Conservation (phyloP, 2,113 vertebrate species). For the Hirundichthys speculiger region DNA sequence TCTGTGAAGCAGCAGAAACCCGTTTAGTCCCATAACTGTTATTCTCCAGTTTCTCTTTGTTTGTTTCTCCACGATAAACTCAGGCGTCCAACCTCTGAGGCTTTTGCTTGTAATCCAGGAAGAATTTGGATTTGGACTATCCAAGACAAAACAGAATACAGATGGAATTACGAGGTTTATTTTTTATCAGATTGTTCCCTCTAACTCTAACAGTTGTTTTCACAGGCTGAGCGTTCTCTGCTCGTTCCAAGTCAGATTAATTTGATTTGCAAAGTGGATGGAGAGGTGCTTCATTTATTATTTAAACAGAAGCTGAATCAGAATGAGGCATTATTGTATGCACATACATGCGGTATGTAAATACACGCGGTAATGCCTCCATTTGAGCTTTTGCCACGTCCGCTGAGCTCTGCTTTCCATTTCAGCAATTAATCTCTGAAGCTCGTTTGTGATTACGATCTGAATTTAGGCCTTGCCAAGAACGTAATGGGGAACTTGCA, state of each 20-base stretch:
- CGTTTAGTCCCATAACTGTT: background rate
- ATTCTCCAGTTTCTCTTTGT: background rate
- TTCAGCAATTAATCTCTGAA: background rate
- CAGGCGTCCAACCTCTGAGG: no score
- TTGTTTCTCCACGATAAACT: background rate
- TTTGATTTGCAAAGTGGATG: no score
- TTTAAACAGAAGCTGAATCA: background rate
- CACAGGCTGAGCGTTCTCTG: background rate
- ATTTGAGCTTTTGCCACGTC: background rate
- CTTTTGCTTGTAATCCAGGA: background rate
- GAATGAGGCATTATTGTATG: background rate
- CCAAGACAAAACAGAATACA: background rate
- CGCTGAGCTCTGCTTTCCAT: background rate
- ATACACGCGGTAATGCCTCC: background rate
- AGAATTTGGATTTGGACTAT: background rate
- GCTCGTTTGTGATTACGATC: conserved; percentile 1
- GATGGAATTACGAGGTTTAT: background rate
- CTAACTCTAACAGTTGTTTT: background rate
- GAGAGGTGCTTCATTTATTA: background rate
- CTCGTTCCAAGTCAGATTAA: no score
- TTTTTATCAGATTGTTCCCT: background rate
- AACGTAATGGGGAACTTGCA: conserved; percentile 10
- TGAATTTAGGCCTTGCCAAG: background rate
- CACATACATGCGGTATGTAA: background rate
- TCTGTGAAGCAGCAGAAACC: background rate